phyloP scores from a whole-genome alignment of 2,888 invertebrate species.

The Drosophila pegasa region DNA sequence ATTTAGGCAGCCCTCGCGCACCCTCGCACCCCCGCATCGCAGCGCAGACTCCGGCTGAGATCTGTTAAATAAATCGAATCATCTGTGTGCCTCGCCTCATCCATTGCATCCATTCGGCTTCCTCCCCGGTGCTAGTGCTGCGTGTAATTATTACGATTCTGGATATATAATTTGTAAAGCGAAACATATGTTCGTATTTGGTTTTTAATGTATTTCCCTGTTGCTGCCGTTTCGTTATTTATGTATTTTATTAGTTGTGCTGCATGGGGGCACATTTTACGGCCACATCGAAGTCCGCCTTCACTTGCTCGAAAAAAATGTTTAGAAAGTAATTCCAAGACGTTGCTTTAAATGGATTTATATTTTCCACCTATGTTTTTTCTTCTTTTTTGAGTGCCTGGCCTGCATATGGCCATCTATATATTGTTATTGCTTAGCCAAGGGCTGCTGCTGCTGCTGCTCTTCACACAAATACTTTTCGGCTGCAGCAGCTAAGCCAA shows the following conservation, averaged over 20 bases:
- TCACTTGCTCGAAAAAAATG: slow-evolving; percentile 44
- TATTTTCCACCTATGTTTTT: not conserved
- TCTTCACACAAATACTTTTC: not conserved
- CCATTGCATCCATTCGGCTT: slow-evolving; percentile 7
- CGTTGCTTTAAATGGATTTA: slow-evolving; percentile 31
- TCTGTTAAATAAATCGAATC: slow-evolving; percentile 72
- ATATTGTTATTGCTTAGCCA: slow-evolving; percentile 1
- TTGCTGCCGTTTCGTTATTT: slow-evolving; percentile 44
- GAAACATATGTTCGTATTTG: slow-evolving; percentile 78
- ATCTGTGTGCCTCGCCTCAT: slow-evolving; percentile 44
- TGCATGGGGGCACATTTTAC: slow-evolving; percentile 49
- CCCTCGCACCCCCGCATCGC: slow-evolving; percentile 54
- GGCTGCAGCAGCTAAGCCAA: not conserved
- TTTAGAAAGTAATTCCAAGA: slow-evolving; percentile 64
- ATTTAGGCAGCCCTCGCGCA: slow-evolving; percentile 64
- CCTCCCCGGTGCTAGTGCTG: slow-evolving; percentile 16
- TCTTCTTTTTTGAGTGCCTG: not conserved
- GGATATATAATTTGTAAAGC: slow-evolving; percentile 76
- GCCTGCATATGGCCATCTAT: slow-evolving; percentile 11
- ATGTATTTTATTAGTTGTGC: slow-evolving; percentile 73
- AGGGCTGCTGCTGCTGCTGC: slow-evolving; percentile 2
- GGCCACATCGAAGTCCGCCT: slow-evolving; percentile 28
- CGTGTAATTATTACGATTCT: slow-evolving; percentile 26
- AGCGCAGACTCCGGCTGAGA: slow-evolving; percentile 30
- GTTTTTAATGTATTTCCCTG: slow-evolving; percentile 63